Percentiles rank a stretch among this genome's conserved stretches.
Conservation (phyloP, 2,797 vertebrate genomes). For the Gymnocypris eckloni region DNA sequence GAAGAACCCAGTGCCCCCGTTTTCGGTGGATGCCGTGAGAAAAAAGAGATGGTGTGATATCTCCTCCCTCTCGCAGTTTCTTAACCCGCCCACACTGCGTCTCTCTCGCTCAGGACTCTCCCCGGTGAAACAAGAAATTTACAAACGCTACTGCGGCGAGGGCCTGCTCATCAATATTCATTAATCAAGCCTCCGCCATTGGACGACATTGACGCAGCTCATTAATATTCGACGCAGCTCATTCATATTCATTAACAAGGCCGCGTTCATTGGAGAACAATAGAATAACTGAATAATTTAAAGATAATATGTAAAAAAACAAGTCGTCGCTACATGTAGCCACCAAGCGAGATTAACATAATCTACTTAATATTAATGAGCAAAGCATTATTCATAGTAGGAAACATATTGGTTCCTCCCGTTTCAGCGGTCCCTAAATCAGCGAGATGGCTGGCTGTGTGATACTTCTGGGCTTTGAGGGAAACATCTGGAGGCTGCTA, state of each 20-base stretch:
- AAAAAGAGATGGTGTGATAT: conserved; percentile 68
- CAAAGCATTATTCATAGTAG: background rate
- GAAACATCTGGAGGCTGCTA: background rate
- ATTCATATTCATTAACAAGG: background rate
- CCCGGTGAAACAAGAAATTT: conserved; percentile 23
- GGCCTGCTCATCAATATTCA: conserved; percentile 25
- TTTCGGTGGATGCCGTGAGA: conserved; percentile 59
- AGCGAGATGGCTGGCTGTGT: background rate
- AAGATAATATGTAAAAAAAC: background rate
- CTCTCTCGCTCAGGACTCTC: conserved; percentile 74
- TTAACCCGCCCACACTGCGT: conserved; percentile 86
- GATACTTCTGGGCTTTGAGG: conserved; percentile 10
- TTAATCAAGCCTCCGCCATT: background rate
- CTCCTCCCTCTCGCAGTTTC: conserved; percentile 77
- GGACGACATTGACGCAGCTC: background rate
- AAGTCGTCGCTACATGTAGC: background rate
- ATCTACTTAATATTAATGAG: conserved; percentile 11
- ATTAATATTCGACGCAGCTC: conserved; percentile 3
- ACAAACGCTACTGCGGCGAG: conserved; percentile 21
- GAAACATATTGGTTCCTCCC: background rate
- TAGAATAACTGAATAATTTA: too few relatives aligned
- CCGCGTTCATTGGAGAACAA: background rate
- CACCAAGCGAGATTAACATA: background rate
- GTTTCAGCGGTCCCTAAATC: background rate
- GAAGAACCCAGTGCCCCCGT: conserved; percentile 70